phyloP scores from a whole-genome alignment of 1,140 invertebrate species.

The Eriocheir sinensis region DNA sequence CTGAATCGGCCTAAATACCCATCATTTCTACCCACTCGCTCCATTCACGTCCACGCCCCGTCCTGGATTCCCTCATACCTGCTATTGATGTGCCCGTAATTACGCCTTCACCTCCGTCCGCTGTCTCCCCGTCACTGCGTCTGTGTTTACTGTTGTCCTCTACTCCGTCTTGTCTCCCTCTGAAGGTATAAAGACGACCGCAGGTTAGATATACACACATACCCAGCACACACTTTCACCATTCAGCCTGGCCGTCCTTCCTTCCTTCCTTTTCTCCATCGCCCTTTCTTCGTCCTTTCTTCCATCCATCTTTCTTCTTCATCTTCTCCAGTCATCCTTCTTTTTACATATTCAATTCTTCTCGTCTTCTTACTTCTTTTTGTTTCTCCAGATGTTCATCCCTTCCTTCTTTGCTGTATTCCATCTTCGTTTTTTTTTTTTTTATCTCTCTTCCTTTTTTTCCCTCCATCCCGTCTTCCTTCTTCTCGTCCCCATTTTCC shows the following conservation, averaged over 20 bases:
- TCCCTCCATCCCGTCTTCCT: too few relatives aligned
- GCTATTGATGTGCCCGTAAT: background rate
- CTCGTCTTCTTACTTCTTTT: too few relatives aligned
- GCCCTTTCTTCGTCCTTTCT: background rate
- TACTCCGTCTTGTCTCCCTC: background rate
- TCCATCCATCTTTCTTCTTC: background rate
- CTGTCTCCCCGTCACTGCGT: background rate
- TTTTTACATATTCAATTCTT: too few relatives aligned
- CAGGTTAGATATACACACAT: background rate
- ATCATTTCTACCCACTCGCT: slow-evolving; percentile 1
- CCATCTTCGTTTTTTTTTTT: too few relatives aligned
- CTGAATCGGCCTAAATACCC: background rate
- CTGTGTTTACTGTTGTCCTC: background rate
- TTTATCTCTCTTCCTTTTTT: too few relatives aligned
- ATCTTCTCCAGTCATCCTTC: background rate
- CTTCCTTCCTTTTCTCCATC: background rate
- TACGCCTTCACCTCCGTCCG: background rate
- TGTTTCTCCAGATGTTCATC: too few relatives aligned
- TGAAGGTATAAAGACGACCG: background rate
- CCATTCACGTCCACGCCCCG: background rate
- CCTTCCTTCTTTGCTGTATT: too few relatives aligned
- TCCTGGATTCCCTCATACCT: slow-evolving; percentile 22
- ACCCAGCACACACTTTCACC: background rate
- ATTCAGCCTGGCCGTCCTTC: background rate
- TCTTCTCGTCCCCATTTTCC: too few relatives aligned